Evolutionary conservation across 2,113 vertebrate species (phyloP).

Genomic region (Ailuropoda melanoleuca): DNA sequence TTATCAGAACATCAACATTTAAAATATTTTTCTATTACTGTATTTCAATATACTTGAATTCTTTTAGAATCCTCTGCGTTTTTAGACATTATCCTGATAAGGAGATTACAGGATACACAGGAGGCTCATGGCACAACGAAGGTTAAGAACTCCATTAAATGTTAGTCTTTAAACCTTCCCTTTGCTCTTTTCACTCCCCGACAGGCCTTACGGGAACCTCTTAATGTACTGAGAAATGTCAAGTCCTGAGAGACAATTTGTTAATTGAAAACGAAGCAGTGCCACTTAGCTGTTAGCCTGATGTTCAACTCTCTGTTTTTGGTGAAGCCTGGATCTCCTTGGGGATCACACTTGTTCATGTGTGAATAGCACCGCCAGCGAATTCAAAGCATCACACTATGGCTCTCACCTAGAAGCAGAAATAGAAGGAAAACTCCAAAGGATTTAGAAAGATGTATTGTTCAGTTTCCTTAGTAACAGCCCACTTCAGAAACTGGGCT

Average conservation of each 20-base stretch:
- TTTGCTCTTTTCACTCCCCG: neutral
- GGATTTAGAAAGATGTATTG: neutral
- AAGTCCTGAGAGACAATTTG: neutral
- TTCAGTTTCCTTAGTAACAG: neutral
- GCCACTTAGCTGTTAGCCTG: neutral
- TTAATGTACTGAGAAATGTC: neutral
- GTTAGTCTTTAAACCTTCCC: neutral
- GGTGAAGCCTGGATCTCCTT: neutral
- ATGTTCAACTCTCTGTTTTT: neutral
- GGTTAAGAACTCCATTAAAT: neutral
- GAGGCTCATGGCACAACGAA: neutral
- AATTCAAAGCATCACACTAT: neutral
- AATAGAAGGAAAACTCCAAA: neutral
- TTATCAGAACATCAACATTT: neutral
- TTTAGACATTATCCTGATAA: neutral
- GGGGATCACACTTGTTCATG: neutral
- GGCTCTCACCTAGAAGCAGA: neutral
- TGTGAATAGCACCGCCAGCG: neutral
- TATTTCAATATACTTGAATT: neutral
- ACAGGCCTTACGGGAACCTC: neutral
- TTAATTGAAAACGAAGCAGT: conserved; percentile 28
- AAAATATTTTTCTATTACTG: neutral
- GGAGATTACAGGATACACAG: neutral
- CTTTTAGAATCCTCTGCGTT: neutral
- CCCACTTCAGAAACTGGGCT: neutral